Base-by-base conservation (phyloP, 35 echinoderm and acorn worm species). In the Apostichopus parvimensis region DNA sequence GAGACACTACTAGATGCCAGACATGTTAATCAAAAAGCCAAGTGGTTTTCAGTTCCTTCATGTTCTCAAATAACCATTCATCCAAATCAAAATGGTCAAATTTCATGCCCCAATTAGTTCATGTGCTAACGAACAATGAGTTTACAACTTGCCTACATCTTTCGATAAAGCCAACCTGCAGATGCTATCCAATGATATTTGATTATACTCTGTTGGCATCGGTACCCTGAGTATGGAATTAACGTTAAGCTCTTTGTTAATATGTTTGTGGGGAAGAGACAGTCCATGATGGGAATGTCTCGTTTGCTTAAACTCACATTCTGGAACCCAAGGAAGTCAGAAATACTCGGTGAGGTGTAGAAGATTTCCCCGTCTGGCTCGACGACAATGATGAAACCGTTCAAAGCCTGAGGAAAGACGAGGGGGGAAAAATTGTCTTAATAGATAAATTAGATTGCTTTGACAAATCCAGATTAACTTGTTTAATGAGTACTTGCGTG, bases 241-340 rank as follows among this genome's bases (percentile, higher is more conserved):
- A 61, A 61, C 12, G 58, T 12, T 9, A 61, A 61, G 8, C 1
- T 12, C 12, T 61, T 61, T 61, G 58, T 61, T 61, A 61, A 61
- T 12, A 61, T 11, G 12, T 61, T 12, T 1, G 58, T 61, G 58
- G 58, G 58, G 58, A 12, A 61, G 12, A 61, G 58, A 61, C 58
- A 12, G 3, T 61, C 58, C 58, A 12, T 9, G 58, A 61, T 9
- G 58, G 58, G 58, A 61, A 61, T 61, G 58, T 61, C 12, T 61
- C 12, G 7, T 61, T 61, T 20, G 12, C 5, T 83, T 23, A 1
- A 20, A 84, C 94, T 95, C 94, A 98, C 96, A 89, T 98, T 92
- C 54, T 98, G 96, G 88, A 98, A 98, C 11, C 96, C 96, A 1
- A 98, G 94, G 77, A 92, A 95, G 57, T 98, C 96, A 23, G 92